Evolutionary conservation across 2,888 invertebrate genomes (phyloP).

Genomic region (Apomyelois bistriatella): DNA sequence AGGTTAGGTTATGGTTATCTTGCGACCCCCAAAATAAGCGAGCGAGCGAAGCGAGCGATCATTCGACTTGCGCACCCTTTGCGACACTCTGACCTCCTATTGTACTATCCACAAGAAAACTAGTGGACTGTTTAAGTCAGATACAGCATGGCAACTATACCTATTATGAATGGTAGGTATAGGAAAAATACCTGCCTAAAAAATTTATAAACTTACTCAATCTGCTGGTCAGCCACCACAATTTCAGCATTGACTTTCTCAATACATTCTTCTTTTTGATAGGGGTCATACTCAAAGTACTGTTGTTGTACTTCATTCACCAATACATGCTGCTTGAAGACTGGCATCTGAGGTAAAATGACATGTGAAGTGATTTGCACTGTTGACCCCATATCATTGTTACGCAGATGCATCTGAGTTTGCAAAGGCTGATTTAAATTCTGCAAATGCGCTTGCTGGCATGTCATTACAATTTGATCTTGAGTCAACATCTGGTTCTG

Average conservation of each 20-base stretch:
- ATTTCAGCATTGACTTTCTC: conserved; percentile 50
- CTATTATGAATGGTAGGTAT: too few relatives aligned
- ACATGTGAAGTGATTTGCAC: conserved; percentile 62
- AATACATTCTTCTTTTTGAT: conserved; percentile 50
- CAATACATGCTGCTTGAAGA: conserved; percentile 57
- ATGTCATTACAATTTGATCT: conserved; percentile 62
- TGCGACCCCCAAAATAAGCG: too few relatives aligned
- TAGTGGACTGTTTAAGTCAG: too few relatives aligned
- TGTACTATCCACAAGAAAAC: too few relatives aligned
- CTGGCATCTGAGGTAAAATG: conserved; percentile 51
- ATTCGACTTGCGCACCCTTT: too few relatives aligned
- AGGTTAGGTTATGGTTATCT: too few relatives aligned
- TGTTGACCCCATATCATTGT: conserved; percentile 48
- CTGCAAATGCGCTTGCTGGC: conserved; percentile 56
- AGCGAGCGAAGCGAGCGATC: too few relatives aligned
- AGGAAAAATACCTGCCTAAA: too few relatives aligned
- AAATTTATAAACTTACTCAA: conserved; percentile 43
- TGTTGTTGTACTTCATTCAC: conserved; percentile 51
- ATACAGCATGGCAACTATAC: too few relatives aligned
- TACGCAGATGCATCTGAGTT: conserved; percentile 38
- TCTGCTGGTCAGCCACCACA: conserved; percentile 35
- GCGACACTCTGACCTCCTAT: too few relatives aligned
- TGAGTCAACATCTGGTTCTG: conserved; percentile 49
- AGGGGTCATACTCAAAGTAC: conserved; percentile 53
- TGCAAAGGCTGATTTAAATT: conserved; percentile 37